These are phyloP conservation scores for Latheticus oryzae DNA, from an alignment of 2,888 invertebrate species.

Conservation along the genomic window DNA sequence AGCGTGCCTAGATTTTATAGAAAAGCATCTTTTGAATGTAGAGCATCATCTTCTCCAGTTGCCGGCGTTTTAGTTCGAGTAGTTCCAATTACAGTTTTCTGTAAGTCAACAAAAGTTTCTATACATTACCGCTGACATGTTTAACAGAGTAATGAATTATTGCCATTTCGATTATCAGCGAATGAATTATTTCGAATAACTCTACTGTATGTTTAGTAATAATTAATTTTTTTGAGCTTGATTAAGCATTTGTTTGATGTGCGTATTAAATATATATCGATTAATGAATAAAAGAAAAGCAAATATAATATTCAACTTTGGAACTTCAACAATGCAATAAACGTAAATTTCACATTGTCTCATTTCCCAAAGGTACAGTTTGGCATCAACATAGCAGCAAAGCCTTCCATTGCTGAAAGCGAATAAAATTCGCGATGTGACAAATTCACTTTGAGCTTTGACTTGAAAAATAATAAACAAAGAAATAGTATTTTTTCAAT, in stretches of 20 bases:
- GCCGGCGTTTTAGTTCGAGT: constrained; percentile 77
- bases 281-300: constrained; percentile 35
- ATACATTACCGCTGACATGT: too few relatives aligned
- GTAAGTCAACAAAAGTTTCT: constrained; percentile 55
- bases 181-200: constrained; percentile 5
- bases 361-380: constrained; percentile 50
- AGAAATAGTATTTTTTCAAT: too few relatives aligned
- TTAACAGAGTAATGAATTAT: too few relatives aligned
- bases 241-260: constrained; percentile 19
- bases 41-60: constrained; percentile 80
- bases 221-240: constrained; percentile 18
- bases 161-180: background rate
- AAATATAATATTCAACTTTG: constrained; percentile 48
- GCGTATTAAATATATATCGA: constrained; percentile 29
- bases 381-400: constrained; percentile 51
- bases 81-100: constrained; percentile 80
- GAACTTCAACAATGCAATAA: constrained; percentile 51
- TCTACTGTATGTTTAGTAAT: constrained; percentile 3
- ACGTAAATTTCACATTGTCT: constrained; percentile 55
- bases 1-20: constrained; percentile 78
- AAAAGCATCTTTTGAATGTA: constrained; percentile 81
- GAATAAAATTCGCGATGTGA: constrained; percentile 34
- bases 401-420: constrained; percentile 41
- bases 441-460: constrained; percentile 33
- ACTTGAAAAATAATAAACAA: constrained; percentile 32